Percentiles rank a stretch among this genome's conserved stretches.
Evolutionary conservation across 1,140 invertebrate species (phyloP).

Genomic region (Macrobrachium nipponense): DNA sequence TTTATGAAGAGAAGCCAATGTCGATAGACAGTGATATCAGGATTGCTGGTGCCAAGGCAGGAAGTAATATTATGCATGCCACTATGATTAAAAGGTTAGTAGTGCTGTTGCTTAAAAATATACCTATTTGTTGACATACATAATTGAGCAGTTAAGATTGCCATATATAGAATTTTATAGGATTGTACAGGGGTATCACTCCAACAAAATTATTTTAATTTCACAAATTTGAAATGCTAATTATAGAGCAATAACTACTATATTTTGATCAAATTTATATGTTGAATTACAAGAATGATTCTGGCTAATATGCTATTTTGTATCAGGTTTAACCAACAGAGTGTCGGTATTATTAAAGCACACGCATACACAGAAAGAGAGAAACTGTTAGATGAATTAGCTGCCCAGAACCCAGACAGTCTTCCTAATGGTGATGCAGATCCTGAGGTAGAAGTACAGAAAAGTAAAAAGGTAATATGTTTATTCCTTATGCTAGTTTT

Average conservation of each 20-base stretch:
- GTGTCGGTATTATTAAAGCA: conserved; percentile 94
- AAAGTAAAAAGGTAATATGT: conserved; percentile 57
- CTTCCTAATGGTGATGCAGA: conserved; percentile 53
- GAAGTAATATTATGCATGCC: conserved; percentile 77
- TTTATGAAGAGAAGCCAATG: conserved; percentile 51
- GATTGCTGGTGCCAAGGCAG: conserved; percentile 58
- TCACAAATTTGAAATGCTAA: too few species aligned
- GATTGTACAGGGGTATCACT: too few species aligned
- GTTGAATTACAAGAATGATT: background rate
- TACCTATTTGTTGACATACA: too few species aligned
- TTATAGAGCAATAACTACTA: too few species aligned
- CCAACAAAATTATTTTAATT: too few species aligned
- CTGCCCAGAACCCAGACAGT: conserved; percentile 52
- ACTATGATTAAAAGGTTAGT: conserved; percentile 87
- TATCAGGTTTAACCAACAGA: conserved; percentile 92
- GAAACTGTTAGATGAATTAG: conserved; percentile 58
- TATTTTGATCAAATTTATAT: too few species aligned
- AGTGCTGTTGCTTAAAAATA: too few species aligned
- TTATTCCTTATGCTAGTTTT: background rate
- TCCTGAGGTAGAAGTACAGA: conserved; percentile 36
- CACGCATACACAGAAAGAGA: conserved; percentile 49
- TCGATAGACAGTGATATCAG: conserved; percentile 51
- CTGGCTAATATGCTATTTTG: conserved; percentile 2
- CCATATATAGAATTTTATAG: too few species aligned
- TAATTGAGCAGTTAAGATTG: too few species aligned